Conservation (phyloP, 2,797 vertebrate genomes). For the Enteromius unitaeniatus region DNA sequence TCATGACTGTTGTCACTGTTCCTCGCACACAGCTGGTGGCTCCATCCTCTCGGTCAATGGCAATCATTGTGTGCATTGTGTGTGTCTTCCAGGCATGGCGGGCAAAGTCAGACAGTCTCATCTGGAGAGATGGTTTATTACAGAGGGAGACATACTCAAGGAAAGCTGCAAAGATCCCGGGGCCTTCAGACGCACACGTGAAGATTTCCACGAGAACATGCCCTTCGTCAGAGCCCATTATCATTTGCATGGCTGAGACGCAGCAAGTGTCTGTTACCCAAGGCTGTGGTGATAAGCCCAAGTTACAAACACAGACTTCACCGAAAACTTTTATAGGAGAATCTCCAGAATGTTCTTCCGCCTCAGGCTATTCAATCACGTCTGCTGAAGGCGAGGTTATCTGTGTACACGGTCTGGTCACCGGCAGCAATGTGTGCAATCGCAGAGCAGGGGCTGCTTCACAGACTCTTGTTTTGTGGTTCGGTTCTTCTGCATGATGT, state of each 20-base stretch:
- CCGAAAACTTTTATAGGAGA: constrained; percentile 36
- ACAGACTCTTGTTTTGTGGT: constrained; percentile 18
- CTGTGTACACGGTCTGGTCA: constrained; percentile 17
- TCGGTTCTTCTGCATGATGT: constrained; percentile 45
- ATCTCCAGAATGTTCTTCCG: constrained; percentile 30
- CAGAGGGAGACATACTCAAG: constrained; percentile 45
- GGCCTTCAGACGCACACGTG: constrained; percentile 32
- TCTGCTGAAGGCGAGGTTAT: constrained; percentile 22
- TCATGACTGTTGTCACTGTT: constrained; percentile 42
- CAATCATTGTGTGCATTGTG: constrained; percentile 60
- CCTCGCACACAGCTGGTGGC: constrained; percentile 35
- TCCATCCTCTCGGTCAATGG: constrained; percentile 54
- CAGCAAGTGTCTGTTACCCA: constrained; percentile 21
- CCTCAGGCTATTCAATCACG: constrained; percentile 16
- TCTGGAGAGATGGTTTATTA: constrained; percentile 49
- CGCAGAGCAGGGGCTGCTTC: not conserved
- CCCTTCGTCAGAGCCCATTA: not conserved
- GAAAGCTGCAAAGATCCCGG: constrained; percentile 23
- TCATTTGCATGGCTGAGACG: constrained; percentile 36
- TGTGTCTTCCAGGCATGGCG: constrained; percentile 61
- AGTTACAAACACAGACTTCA: constrained; percentile 25
- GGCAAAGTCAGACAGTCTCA: constrained; percentile 22
- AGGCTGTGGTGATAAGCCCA: constrained; percentile 46
- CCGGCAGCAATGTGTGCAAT: not conserved
- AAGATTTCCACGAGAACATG: constrained; percentile 26